Percentiles rank a stretch among this genome's conserved stretches.
These are phyloP conservation scores for Saimiri boliviensis DNA, from an alignment of 2,113 vertebrate species.

Conservation along the genomic window DNA sequence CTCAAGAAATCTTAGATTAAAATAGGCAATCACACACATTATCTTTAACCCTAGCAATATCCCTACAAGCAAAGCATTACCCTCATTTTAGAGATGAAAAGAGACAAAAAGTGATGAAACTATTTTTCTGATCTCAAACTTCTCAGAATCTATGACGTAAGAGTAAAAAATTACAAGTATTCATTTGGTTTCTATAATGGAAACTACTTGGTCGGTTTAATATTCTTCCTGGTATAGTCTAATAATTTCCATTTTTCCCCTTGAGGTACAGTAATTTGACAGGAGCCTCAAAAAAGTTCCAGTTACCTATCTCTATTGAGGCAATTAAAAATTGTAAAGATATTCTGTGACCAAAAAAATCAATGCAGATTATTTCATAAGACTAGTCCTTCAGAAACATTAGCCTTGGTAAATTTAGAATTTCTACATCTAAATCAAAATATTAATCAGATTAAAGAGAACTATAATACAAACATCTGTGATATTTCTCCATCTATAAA, in stretches of 20 bases:
- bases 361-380: background rate
- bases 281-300: background rate
- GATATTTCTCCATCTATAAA: slow-evolving; percentile 16
- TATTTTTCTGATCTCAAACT: slow-evolving; percentile 2
- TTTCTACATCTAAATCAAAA: slow-evolving; percentile 35
- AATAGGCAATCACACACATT: background rate
- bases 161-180: slow-evolving; percentile 21
- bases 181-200: background rate
- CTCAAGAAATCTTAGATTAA: slow-evolving; percentile 30
- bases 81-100: slow-evolving; percentile 33
- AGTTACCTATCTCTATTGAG: slow-evolving; percentile 29
- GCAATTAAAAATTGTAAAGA: background rate
- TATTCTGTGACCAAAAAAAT: slow-evolving; percentile 46
- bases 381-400: slow-evolving; percentile 2
- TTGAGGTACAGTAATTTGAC: background rate
- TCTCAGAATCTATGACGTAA: background rate
- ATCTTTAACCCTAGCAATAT: slow-evolving; percentile 6
- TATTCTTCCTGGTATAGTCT: background rate
- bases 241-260: slow-evolving; percentile 39
- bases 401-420: background rate
- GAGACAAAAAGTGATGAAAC: slow-evolving; percentile 23
- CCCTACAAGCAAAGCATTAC: background rate
- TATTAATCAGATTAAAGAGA: slow-evolving; percentile 38
- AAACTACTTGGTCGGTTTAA: slow-evolving; percentile 12
- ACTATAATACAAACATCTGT: background rate